Base-by-base conservation (phyloP, 1,140 invertebrate species). In the Halesus radiatus region DNA sequence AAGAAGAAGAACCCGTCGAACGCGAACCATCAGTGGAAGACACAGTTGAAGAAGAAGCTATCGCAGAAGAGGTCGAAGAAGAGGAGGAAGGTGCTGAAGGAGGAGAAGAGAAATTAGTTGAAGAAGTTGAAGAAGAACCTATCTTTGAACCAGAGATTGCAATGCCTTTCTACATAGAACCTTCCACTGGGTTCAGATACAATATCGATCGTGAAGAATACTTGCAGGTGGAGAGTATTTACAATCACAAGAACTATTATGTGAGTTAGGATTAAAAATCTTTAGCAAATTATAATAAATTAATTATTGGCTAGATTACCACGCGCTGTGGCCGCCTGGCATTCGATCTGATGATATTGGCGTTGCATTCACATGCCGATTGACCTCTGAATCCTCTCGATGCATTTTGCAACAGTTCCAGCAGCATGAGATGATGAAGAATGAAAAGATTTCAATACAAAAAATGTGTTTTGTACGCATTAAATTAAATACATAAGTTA, bases 161-260 rank as follows among this genome's bases (percentile, higher is more conserved):
- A 52, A 20, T 58, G 10, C 91, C 93, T 0, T 92, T 95, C 86
- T 98, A 97, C 84, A 93, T 98, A 50, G 97, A 98, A 84, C 92
- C 96, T 0, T 92, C 93, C 15, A 95, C 95, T 0, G 96, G 96
- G 0, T 87, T 90, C 3, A 86, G 90, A 0, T 91, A 93, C 79
- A 88, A 92, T 0, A 83, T 93, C 0, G 86, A 90, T 23, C 91
- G 92, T 78, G 85, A 88, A 20, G 89, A 93, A 58, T 98, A 97
- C 84, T 91, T 94, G 29, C 92, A 94, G 0, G 89, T 98, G 8
- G 96, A 98, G 83, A 94, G 93, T 80, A 86, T 98, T 58, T 98
- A 96, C 93, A 98, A 97, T 85, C 89, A 97, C 84, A 86, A 91
- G 58, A 98, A 98, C 88, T 98, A 97, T 88, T 98, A 96, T 92